Evolutionary conservation across 2,113 vertebrate genomes (phyloP), one percentile per base, ranked within the genome.

Genomic region (Hydrolagus affinis): DNA sequence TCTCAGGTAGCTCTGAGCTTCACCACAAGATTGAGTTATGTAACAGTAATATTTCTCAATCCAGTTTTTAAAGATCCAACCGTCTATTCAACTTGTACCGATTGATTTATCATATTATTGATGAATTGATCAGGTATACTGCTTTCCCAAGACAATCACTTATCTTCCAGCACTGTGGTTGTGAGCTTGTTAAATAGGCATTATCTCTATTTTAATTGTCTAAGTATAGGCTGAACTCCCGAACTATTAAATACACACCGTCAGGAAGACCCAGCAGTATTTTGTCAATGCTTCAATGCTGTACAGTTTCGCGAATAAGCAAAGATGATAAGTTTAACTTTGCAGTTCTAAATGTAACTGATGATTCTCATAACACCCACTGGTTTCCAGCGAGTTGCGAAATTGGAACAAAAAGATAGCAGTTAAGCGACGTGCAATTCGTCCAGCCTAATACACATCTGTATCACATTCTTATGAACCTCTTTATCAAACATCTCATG

Each of bases 401-500:
- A 83, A 83, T 32, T 83, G 78, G 78, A 62, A 83, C 25, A 83
- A 66, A 83, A 75, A 83, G 66, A 83, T 62, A 28, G 78, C 66
- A 64, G 66, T 83, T 83, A 83, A 83, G 14, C 28, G 66, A 83
- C 23, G 56, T 75, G 17, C 73, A 75, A 75, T 56, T 75, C 73
- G 32, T 56, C 32, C 73, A 56, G 73, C 17, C 17, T 75, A 75
- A 32, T 75, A 75, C 32, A 21, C 73, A 75, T 75, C 73, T 75
- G 21, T 75, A 75, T 75, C 56, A 75, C 73, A 66, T 64, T 83
- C 60, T 83, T 83, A 83, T 66, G 14, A 83, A 17, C 23, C 78
- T 62, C 66, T 83, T 83, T 66, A 83, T 83, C 78, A 83, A 68
- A 83, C 15, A 83, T 83, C 78, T 62, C 78, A 83, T 28, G 78